These are phyloP conservation scores for Nasua narica DNA, from an alignment of 2,797 vertebrate species.

Conservation along the genomic window DNA sequence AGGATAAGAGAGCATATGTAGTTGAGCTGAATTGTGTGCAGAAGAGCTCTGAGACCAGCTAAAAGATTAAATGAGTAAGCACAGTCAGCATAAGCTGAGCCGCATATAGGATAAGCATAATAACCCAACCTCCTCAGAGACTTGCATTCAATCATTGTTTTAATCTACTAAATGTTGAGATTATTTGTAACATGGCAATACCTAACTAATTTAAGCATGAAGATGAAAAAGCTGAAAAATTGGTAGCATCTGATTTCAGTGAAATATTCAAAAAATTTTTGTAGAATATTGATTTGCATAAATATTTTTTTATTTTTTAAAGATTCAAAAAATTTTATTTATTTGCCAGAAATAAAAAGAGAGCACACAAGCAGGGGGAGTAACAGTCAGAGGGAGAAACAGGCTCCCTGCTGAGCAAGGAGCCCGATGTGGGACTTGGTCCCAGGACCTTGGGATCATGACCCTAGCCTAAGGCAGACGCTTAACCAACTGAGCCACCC, in stretches of 20 bases:
- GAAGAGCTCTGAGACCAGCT: neutral
- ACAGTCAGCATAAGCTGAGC: neutral
- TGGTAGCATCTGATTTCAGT: neutral
- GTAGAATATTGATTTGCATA: neutral
- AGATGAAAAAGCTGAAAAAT: neutral
- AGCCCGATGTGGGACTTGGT: neutral
- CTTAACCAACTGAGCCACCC: neutral
- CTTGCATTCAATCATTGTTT: neutral
- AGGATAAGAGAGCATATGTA: neutral
- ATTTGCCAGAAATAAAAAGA: too few species aligned
- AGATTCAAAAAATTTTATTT: too few species aligned
- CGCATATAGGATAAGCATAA: neutral
- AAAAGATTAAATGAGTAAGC: neutral
- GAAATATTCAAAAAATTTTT: neutral
- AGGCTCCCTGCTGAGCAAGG: neutral
- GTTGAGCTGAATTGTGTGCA: neutral
- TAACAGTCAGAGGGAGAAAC: neutral
- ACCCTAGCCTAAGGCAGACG: neutral
- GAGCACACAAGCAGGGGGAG: neutral
- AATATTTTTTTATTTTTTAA: too few species aligned
- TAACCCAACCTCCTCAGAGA: neutral
- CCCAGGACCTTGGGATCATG: neutral
- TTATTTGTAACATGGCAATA: neutral
- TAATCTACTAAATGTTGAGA: neutral
- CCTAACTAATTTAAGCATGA: neutral